A percentile compares a stretch with the other conserved stretches of the same genome.
Conservation (phyloP, 2,113 vertebrate genomes). For the cat (Felis catus) region F.catus_Fca126_mat1.0 CM031423.1:59056501-59057000, state of each 20-base stretch:
- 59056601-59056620: background rate
- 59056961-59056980: background rate
- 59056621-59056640: background rate
- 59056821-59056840: background rate
- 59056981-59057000: background rate
- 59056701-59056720: background rate
- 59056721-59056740: background rate
- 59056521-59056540: background rate
- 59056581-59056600: background rate
- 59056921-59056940: background rate
- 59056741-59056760: background rate
- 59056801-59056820: background rate
- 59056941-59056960: background rate
- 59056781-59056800: constrained; percentile 12
- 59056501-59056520: background rate
- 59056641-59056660: background rate
- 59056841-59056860: background rate
- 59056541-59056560: background rate
- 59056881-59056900: background rate
- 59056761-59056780: background rate
- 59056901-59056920: background rate
- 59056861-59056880: background rate
- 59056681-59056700: background rate
- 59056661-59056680: background rate
- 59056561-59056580: background rate